These are phyloP conservation scores for Ispidina picta DNA, from an alignment of 2,797 vertebrate species.

Conservation along the genomic window DNA sequence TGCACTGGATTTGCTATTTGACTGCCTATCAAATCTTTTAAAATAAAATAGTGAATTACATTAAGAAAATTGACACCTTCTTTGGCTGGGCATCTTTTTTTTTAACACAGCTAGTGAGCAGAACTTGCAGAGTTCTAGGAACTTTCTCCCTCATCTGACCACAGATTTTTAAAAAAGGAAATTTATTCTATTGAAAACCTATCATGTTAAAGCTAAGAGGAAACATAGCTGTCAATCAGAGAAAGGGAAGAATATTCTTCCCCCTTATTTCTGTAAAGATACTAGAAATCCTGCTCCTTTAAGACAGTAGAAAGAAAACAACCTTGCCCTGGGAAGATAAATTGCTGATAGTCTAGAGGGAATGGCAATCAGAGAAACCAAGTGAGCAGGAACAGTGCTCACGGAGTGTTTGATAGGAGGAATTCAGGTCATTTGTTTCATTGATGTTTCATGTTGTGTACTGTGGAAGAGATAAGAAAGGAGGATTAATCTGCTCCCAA, in stretches of 20 bases:
- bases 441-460: slow-evolving; percentile 6
- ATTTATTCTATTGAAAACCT: slow-evolving; percentile 7
- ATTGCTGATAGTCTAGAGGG: neutral
- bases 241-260: neutral
- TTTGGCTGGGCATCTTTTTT: slow-evolving; percentile 65
- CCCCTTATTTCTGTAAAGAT: slow-evolving; percentile 23
- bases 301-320: slow-evolving; percentile 24
- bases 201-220: neutral
- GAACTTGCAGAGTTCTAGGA: slow-evolving; percentile 39
- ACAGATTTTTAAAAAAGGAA: slow-evolving; percentile 32
- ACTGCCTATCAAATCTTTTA: slow-evolving; percentile 61
- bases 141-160: slow-evolving; percentile 44
- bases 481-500: neutral
- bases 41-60: slow-evolving; percentile 55
- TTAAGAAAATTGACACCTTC: slow-evolving; percentile 63
- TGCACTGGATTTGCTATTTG: slow-evolving; percentile 24
- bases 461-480: neutral
- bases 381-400: slow-evolving; percentile 3
- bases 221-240: neutral
- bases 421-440: slow-evolving; percentile 22
- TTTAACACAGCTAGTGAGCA: slow-evolving; percentile 44
- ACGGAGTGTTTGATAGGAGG: slow-evolving; percentile 18
- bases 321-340: slow-evolving; percentile 3
- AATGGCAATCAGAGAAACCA: slow-evolving; percentile 21
- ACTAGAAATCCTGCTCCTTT: neutral